These are phyloP conservation scores for Silurus lanzhouensis DNA, from an alignment of 2,797 vertebrate genomes.

Conservation along the genomic window DNA sequence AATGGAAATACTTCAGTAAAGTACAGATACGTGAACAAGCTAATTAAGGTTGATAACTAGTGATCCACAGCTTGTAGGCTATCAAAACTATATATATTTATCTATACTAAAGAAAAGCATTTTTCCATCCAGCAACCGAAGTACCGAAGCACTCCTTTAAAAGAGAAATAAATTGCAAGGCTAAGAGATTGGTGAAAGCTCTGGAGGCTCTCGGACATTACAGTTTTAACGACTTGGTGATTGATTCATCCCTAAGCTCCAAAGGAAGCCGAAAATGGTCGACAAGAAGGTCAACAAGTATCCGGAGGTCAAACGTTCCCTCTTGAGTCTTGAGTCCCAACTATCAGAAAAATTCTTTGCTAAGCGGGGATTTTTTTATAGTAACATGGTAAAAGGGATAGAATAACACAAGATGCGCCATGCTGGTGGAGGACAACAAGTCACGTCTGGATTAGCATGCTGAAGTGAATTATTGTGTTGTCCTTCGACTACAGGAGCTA, in stretches of 20 bases:
- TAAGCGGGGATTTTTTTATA: constrained; percentile 29
- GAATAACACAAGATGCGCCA: not conserved
- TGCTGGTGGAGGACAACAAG: not conserved
- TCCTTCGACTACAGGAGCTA: not conserved
- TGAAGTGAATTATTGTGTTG: not conserved
- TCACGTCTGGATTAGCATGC: not conserved
- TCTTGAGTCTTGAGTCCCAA: constrained; percentile 6
- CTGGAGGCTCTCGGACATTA: not conserved
- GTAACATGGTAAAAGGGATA: not conserved
- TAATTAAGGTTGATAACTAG: not conserved
- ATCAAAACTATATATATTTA: not conserved
- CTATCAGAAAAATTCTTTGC: constrained; percentile 28
- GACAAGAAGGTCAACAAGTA: constrained; percentile 21
- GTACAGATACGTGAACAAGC: no score
- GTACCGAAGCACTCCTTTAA: constrained; percentile 33
- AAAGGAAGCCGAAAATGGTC: constrained; percentile 29
- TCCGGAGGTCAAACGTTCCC: constrained; percentile 26
- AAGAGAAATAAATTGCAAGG: not conserved
- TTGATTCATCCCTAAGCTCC: constrained; percentile 31
- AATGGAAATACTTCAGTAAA: no score
- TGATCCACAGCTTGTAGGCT: not conserved
- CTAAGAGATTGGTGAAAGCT: not conserved
- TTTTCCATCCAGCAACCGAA: not conserved
- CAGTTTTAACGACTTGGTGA: constrained; percentile 18
- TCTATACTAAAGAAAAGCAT: not conserved